Evolutionary conservation across 2,797 vertebrate species (phyloP).

Genomic region (Mus spretus): DNA sequence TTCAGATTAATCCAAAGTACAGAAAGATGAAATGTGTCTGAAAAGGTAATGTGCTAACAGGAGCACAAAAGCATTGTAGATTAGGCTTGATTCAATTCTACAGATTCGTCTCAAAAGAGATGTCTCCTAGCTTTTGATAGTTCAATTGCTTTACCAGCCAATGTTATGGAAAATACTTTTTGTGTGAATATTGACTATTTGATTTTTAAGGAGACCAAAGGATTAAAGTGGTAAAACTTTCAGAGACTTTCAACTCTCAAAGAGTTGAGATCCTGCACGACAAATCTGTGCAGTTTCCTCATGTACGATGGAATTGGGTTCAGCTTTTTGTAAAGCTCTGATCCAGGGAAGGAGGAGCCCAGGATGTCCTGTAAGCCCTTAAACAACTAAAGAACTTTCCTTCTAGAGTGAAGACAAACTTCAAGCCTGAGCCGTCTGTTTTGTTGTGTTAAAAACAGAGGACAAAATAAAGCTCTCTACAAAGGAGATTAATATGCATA

Average conservation of each 20-base stretch:
- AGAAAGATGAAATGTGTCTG: neutral
- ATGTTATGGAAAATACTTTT: neutral
- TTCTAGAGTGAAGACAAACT: neutral
- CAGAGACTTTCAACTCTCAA: neutral
- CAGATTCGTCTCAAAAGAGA: neutral
- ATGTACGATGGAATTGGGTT: neutral
- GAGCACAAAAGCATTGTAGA: neutral
- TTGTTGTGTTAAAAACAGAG: conserved; percentile 58
- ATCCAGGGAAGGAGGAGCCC: neutral
- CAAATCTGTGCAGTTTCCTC: neutral
- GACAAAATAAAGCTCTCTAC: conserved; percentile 58
- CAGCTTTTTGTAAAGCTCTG: neutral
- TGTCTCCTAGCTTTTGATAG: neutral
- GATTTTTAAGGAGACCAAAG: neutral
- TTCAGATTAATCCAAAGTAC: neutral
- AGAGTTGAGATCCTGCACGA: neutral
- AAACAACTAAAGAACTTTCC: neutral
- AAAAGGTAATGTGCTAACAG: neutral
- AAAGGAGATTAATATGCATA: conserved; percentile 56
- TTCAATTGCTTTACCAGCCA: neutral
- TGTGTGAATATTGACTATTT: neutral
- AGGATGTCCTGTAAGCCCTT: neutral
- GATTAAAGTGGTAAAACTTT: neutral
- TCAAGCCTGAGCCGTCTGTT: conserved; percentile 29
- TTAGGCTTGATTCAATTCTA: neutral